Evolutionary conservation across 2,113 vertebrate species (phyloP).

Genomic region (Ornithorhynchus anatinus): DNA sequence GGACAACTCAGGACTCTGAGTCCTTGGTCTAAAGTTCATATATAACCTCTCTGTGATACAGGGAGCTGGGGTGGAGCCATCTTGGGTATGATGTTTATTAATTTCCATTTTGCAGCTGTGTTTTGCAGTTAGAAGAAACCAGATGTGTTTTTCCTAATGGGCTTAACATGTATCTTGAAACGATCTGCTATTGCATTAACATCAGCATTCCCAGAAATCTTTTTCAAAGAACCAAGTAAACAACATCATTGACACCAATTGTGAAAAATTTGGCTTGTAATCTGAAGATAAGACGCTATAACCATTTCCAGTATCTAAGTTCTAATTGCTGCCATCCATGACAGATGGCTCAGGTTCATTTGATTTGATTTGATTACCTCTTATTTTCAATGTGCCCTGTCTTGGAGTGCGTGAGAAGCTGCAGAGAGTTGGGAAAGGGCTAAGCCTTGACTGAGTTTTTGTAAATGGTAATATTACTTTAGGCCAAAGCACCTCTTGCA

Average conservation of each 20-base stretch:
- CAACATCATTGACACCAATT: slow-evolving; percentile 48
- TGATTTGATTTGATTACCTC: slow-evolving; percentile 61
- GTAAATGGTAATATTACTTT: neutral
- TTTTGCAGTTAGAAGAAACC: slow-evolving; percentile 43
- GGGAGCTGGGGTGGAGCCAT: no score
- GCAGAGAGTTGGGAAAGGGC: neutral
- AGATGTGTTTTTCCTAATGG: slow-evolving; percentile 34
- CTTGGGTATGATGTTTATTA: slow-evolving; percentile 27
- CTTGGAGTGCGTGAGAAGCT: slow-evolving; percentile 11
- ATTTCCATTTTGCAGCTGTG: slow-evolving; percentile 31
- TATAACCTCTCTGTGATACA: no score
- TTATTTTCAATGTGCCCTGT: slow-evolving; percentile 40
- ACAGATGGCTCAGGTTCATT: slow-evolving; percentile 59
- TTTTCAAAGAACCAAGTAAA: slow-evolving; percentile 51
- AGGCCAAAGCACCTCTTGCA: neutral
- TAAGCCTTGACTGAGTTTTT: neutral
- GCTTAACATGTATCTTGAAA: slow-evolving; percentile 55
- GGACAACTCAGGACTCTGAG: no score
- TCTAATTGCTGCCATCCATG: slow-evolving; percentile 43
- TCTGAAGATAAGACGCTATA: slow-evolving; percentile 6
- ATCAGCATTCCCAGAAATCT: slow-evolving; percentile 16
- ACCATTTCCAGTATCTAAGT: slow-evolving; percentile 22
- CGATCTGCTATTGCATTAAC: slow-evolving; percentile 22
- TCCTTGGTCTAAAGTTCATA: no score
- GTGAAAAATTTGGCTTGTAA: slow-evolving; percentile 43